Conservation (phyloP, 2,888 invertebrate species). For the Smittia aterrima region DNA sequence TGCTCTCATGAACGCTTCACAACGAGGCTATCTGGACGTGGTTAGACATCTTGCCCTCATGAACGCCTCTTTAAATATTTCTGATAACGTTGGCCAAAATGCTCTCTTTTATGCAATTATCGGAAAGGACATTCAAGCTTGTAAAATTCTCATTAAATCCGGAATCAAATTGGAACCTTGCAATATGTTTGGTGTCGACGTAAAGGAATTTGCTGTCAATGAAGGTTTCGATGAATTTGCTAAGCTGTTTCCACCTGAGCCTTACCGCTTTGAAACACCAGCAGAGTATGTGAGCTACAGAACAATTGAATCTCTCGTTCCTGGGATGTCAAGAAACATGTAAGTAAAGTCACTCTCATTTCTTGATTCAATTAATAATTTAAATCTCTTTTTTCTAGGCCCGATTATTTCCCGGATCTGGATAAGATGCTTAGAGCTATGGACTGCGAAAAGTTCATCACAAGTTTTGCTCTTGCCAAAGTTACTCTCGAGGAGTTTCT, state of each 20-base stretch:
- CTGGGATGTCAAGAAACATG: constrained; percentile 29
- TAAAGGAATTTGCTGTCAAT: constrained; percentile 50
- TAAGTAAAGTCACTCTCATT: not conserved
- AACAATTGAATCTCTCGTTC: constrained; percentile 47
- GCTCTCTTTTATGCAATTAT: constrained; percentile 53
- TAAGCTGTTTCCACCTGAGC: constrained; percentile 48
- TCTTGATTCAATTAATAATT: no score
- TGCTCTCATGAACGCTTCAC: constrained; percentile 52
- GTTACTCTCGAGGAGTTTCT: constrained; percentile 50
- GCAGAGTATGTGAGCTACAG: constrained; percentile 48
- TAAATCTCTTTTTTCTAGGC: no score
- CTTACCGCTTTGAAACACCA: constrained; percentile 47
- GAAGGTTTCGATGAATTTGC: constrained; percentile 51
- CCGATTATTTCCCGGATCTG: constrained; percentile 53
- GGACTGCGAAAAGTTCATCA: constrained; percentile 46
- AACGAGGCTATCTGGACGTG: constrained; percentile 47
- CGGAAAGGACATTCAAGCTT: constrained; percentile 49
- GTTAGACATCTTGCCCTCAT: constrained; percentile 47
- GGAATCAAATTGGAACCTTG: constrained; percentile 48
- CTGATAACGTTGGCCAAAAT: constrained; percentile 51
- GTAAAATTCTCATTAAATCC: constrained; percentile 46
- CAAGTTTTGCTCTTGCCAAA: constrained; percentile 48
- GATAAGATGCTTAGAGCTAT: constrained; percentile 48
- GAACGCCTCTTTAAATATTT: constrained; percentile 49
- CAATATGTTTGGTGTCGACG: constrained; percentile 51